Evolutionary conservation across 2,113 vertebrate genomes (phyloP), one percentile per base, ranked within the genome.

Genomic region (Gymnarchus niloticus): DNA sequence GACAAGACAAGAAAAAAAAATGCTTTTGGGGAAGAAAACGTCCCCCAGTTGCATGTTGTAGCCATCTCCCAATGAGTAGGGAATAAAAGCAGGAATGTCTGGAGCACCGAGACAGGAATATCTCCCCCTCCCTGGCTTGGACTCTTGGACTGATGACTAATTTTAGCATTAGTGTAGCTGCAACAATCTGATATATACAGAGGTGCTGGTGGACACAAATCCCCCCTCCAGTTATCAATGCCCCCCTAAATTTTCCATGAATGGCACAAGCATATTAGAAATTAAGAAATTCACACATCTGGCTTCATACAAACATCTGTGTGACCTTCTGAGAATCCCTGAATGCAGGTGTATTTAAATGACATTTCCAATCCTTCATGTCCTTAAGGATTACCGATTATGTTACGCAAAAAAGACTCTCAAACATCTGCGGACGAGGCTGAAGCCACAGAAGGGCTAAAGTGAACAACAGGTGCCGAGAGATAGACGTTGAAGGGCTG

Each of bases 151-250:
- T 59, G 51, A 83, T 51, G 83, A 25, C 61, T 87, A 89, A 89
- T 88, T 88, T 87, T 88, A 89, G 86, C 12, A 56, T 48, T 17
- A 69, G 82, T 56, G 52, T 17, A 81, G 37, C 57, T 61, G 65
- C 46, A 78, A 69, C 88, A 78, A 48, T 41, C 84, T 85, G 61
- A 52, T 2, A 78, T 73, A 56, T 3, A 6, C 51, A 78, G 9
- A 7, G 25, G 19, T 56, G 65, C 69, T 33, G 14, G 65, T 23
- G 33, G 73, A 44, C 51, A 56, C 14, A 37, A 56, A 46, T 2
- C 1, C 6, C 2, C 41, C 23, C n/a, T 6, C 49, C 7, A 51
- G 23, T 59, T 46, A 57, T 56, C 57, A 17, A 17, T 23, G 44
- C 56, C 37, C 21, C 57, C 14, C 4, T 8, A 49, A 84, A 41